Evolutionary conservation across 1,140 invertebrate genomes (phyloP).

Genomic region (Drosophila eugracilis): DNA sequence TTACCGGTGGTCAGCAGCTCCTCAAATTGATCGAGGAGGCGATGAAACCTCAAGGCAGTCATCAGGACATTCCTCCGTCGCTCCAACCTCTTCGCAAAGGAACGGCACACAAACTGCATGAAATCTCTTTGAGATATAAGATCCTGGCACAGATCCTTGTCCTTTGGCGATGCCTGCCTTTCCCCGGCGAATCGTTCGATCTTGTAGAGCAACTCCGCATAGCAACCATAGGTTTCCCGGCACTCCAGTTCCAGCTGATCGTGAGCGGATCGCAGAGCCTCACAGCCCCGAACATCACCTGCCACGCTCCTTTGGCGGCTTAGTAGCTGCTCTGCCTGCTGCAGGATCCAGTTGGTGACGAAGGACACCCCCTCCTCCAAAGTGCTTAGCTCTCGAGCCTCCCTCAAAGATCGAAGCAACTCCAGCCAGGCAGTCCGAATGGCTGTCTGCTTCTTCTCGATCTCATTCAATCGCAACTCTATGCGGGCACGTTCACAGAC

Average conservation of each 20-base stretch:
- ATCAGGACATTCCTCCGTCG: slow-evolving; percentile 91
- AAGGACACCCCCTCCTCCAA: slow-evolving; percentile 88
- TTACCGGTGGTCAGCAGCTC: slow-evolving; percentile 87
- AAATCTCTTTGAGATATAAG: slow-evolving; percentile 89
- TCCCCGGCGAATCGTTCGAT: slow-evolving; percentile 86
- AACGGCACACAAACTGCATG: slow-evolving; percentile 92
- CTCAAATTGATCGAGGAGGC: slow-evolving; percentile 90
- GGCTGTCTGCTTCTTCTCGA: slow-evolving; percentile 87
- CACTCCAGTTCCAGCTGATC: slow-evolving; percentile 92
- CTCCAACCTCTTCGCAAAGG: slow-evolving; percentile 91
- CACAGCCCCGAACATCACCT: slow-evolving; percentile 89
- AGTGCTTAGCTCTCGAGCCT: slow-evolving; percentile 87
- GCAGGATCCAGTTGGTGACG: slow-evolving; percentile 92
- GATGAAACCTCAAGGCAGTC: slow-evolving; percentile 91
- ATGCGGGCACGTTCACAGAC: slow-evolving; percentile 87
- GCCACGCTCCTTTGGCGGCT: slow-evolving; percentile 90
- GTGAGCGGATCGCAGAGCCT: slow-evolving; percentile 89
- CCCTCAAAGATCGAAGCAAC: slow-evolving; percentile 87
- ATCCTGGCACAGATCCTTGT: slow-evolving; percentile 84
- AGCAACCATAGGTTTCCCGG: slow-evolving; percentile 90
- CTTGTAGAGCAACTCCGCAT: slow-evolving; percentile 90
- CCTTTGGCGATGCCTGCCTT: slow-evolving; percentile 79
- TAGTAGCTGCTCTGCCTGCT: slow-evolving; percentile 90
- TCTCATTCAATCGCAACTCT: slow-evolving; percentile 86
- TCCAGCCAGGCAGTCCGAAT: slow-evolving; percentile 88